A percentile compares a stretch with the other conserved stretches of the same genome.
phyloP scores from a whole-genome alignment of 2,888 invertebrate species.

The Megamerina dolium region DNA sequence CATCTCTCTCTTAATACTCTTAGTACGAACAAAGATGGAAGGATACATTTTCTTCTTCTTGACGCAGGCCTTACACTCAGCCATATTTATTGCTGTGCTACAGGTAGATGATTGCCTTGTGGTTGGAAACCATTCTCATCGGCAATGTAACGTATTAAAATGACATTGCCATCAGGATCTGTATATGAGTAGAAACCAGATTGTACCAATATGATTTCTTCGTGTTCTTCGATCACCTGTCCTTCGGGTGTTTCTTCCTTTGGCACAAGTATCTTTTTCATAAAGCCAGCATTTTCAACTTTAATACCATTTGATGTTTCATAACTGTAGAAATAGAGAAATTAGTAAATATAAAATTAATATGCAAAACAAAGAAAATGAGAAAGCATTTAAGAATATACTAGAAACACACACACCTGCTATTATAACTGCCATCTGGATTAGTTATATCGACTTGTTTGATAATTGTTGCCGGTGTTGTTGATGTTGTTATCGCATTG shows the following conservation, averaged over 20 bases:
- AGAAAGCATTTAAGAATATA: neutral
- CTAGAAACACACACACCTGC: slow-evolving; percentile 38
- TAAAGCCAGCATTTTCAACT: slow-evolving; percentile 65
- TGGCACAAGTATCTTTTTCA: slow-evolving; percentile 56
- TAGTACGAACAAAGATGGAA: too few relatives aligned
- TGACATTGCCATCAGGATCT: slow-evolving; percentile 63
- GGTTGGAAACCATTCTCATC: slow-evolving; percentile 70
- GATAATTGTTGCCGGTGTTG: slow-evolving; percentile 51
- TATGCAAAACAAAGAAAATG: neutral
- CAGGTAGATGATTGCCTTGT: slow-evolving; percentile 60
- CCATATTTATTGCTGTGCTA: slow-evolving; percentile 46
- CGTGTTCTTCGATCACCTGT: slow-evolving; percentile 53
- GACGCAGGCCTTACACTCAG: too few relatives aligned
- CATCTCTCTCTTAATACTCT: too few relatives aligned
- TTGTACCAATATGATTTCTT: slow-evolving; percentile 56
- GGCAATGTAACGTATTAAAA: slow-evolving; percentile 61
- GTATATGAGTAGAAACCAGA: slow-evolving; percentile 64
- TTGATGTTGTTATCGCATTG: slow-evolving; percentile 26
- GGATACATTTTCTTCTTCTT: too few relatives aligned
- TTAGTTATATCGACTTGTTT: slow-evolving; percentile 49
- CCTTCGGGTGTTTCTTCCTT: slow-evolving; percentile 48
- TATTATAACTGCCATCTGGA: slow-evolving; percentile 51
- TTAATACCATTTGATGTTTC: slow-evolving; percentile 75
- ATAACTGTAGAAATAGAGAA: slow-evolving; percentile 52
- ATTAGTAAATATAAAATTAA: neutral